Evolutionary conservation across 2,888 invertebrate species (phyloP).

Genomic region (Resseliella maxima): DNA sequence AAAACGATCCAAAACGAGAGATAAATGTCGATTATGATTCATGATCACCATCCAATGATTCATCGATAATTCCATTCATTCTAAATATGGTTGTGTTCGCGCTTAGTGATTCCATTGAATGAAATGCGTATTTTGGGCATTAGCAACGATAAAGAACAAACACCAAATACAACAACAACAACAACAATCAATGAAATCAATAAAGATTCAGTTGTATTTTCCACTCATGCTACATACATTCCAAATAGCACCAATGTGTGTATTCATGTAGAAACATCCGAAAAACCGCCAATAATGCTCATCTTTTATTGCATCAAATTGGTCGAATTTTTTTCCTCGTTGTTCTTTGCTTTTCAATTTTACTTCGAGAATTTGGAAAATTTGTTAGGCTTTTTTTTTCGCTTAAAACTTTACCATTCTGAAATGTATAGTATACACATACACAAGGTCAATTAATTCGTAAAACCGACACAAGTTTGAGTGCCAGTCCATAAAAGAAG

Average conservation of each 20-base stretch:
- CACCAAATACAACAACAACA: not conserved
- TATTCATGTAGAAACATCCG: not conserved
- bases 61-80: not conserved
- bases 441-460: too few species aligned
- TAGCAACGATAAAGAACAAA: too few species aligned
- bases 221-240: not conserved
- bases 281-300: not conserved
- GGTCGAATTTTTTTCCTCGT: not conserved
- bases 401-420: too few species aligned
- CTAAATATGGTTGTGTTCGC: not conserved
- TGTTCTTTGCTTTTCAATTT: not conserved
- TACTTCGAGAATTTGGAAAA: not conserved
- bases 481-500: too few species aligned
- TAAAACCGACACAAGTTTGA: too few species aligned
- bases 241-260: not conserved
- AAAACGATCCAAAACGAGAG: conserved; percentile 6
- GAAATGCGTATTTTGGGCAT: not conserved
- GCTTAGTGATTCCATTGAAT: not conserved
- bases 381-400: too few species aligned
- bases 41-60: not conserved
- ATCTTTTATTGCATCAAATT: not conserved
- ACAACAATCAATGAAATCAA: not conserved
- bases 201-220: too few species aligned
- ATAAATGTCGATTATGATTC: conserved; percentile 17
- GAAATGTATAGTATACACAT: too few species aligned